Percentiles rank a stretch among this genome's conserved stretches.
These are phyloP conservation scores for Conchocele bisecta DNA, from an alignment of 2,888 invertebrate genomes.

Conservation along the genomic window DNA sequence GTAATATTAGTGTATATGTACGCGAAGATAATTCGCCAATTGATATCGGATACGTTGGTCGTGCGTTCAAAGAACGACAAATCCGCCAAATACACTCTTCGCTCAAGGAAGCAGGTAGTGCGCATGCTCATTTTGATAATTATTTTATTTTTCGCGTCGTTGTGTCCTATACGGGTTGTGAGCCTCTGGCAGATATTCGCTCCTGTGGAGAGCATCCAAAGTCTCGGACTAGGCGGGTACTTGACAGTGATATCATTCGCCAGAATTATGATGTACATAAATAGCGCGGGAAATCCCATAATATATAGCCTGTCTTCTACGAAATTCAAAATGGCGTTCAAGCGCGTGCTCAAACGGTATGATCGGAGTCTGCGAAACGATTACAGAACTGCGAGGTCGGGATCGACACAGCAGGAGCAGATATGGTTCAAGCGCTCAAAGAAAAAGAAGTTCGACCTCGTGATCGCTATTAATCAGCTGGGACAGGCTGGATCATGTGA, in stretches of 20 bases:
- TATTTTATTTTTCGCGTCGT: conserved; percentile 93
- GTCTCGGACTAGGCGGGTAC: conserved; percentile 91
- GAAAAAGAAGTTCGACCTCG: too few species aligned
- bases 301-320: conserved; percentile 96
- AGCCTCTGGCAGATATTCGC: conserved; percentile 93
- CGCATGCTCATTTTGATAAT: conserved; percentile 70
- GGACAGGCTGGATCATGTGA: too few species aligned
- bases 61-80: conserved; percentile 22
- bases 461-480: too few species aligned
- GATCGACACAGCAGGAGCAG: background rate
- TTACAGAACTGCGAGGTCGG: too few species aligned
- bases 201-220: conserved; percentile 87
- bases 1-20: conserved; percentile 60
- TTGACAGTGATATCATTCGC: conserved; percentile 93
- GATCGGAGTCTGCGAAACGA: conserved; percentile 1
- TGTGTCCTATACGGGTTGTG: conserved; percentile 93
- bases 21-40: conserved; percentile 51
- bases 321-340: conserved; percentile 88
- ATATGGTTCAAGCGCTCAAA: too few species aligned
- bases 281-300: conserved; percentile 95
- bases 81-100: conserved; percentile 36
- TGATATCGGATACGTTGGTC: conserved; percentile 38
- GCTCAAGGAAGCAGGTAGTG: conserved; percentile 69
- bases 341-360: conserved; percentile 18
- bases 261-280: conserved; percentile 91